Base-by-base conservation (phyloP, 1,140 invertebrate genomes). In the Ips nitidus region DNA sequence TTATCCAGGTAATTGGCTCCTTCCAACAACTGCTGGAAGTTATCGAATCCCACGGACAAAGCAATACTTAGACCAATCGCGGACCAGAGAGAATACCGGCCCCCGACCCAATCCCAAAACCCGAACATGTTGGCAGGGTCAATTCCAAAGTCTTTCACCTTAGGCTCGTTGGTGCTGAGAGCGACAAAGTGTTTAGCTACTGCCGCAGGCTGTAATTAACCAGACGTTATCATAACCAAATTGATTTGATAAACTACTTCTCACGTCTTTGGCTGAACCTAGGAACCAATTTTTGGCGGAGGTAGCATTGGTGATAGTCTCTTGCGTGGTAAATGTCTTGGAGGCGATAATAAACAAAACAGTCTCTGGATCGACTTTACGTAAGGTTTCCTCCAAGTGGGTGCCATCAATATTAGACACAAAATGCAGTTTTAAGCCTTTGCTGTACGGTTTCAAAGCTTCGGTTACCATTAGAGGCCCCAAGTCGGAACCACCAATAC, bases 51-150 rank as follows among this genome's bases (percentile, higher is more conserved):
- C 81, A 99, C 91, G 68, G 92, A 90, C 4, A 99, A 83, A 40
- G 91, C 92, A 81, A 99, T 98, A 2, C 97, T 98, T 4, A 99
- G 83, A 52, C 98, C 97, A 83, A 99, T 99, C 3, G 98, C 97
- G 0, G 97, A 99, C 97, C 97, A 99, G 1, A 98, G 82, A 0
- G 97, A 98, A 81, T 98, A 98, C 78, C 97, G 6, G n/a, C 98
- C 98, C 57, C 98, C 98, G 67, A 99, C 98, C 96, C 97, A 99
- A 83, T 99, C 98, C 98, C 98, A 99, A 82, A 99, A 99, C 56
- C 91, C 96, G 85, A 99, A 99, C 95, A 99, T 99, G 79, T 99
- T 99, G 66, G 91, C 90, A 73, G 94, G 87, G 81, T 98, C 91
- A 75, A 99, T 99, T 38, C 98, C 98, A 84, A 99, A 99, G 66